Evolutionary conservation across 2,888 invertebrate genomes (phyloP), one percentile per base, ranked within the genome.

Genomic region (Andrena trimmerana): DNA sequence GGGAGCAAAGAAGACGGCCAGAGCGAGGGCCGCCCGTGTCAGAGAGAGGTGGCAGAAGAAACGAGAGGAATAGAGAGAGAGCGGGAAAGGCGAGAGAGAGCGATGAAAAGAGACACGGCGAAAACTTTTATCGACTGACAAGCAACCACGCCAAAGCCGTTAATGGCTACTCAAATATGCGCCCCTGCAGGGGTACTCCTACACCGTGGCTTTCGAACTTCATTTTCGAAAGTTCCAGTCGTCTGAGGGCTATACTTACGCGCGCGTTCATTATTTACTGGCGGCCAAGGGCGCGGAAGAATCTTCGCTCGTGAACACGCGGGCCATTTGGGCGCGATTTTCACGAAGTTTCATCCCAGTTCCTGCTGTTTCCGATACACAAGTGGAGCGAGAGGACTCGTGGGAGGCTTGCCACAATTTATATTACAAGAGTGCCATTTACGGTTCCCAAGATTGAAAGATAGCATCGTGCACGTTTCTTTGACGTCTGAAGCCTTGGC

Each of bases 81-180:
- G 67, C 3, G 36, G 72, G 48, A 54, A 66, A 57, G 20, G 67
- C 10, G 66, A 69, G 76, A 36, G 54, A 65, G 54, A 42, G 66
- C 73, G 73, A 65, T 60, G 27, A 59, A 81, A 74, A 76, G 78
- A 78, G 79, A 86, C 73, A 48, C 62, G 69, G 60, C 63, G 83
- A 78, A 80, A 85, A 89, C 87, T 90, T 90, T 91, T 90, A 91
- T 90, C 90, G 90, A 86, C 87, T 87, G 88, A 90, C 91, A 90
- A 88, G 86, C 90, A 88, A 89, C 89, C 88, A 73, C 86, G 88
- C 88, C 83, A 91, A 91, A 91, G 91, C 91, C 91, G 88, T 91
- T 91, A 90, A 92, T 91, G 91, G 91, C 90, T 91, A 90, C 91
- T 91, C 88, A 90, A 91, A 90, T 91, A 92, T 90, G 90, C 90